Percentiles rank a stretch among this genome's conserved stretches.
phyloP scores from a whole-genome alignment of 2,888 invertebrate genomes.

The Lasioglossum morio region DNA sequence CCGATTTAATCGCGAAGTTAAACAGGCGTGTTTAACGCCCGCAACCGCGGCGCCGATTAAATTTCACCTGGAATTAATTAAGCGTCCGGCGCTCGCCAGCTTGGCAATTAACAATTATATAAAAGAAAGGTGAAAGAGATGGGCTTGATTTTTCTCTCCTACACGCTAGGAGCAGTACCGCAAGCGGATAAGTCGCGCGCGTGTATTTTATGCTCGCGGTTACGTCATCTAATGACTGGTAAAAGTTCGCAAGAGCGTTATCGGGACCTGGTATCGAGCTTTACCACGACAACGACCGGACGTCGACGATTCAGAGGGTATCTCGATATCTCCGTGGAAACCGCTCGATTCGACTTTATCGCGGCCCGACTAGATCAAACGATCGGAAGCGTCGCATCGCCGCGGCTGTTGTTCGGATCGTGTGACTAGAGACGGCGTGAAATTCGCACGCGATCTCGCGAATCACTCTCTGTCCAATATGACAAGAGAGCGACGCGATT shows the following conservation, averaged over 20 bases:
- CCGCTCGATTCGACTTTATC: constrained; percentile 27
- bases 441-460: constrained; percentile 32
- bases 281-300: constrained; percentile 33
- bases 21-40: constrained; percentile 15
- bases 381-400: constrained; percentile 13
- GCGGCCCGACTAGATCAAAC: constrained; percentile 14
- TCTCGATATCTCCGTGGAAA: constrained; percentile 6
- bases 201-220: background rate
- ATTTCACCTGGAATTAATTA: constrained; percentile 32
- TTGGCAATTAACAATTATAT: constrained; percentile 21
- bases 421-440: constrained; percentile 26
- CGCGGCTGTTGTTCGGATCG: constrained; percentile 16
- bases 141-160: background rate
- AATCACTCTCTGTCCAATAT: background rate
- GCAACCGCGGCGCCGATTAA: constrained; percentile 33
- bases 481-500: background rate
- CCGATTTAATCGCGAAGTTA: constrained; percentile 6
- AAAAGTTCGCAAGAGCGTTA: constrained; percentile 4
- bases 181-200: background rate
- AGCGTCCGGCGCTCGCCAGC: background rate
- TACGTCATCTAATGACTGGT: background rate
- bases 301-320: constrained; percentile 26
- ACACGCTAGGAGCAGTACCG: background rate
- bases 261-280: background rate
- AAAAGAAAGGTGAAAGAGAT: constrained; percentile 15